phyloP scores from a whole-genome alignment of 2,797 vertebrate species.

The Tinamus major region DNA sequence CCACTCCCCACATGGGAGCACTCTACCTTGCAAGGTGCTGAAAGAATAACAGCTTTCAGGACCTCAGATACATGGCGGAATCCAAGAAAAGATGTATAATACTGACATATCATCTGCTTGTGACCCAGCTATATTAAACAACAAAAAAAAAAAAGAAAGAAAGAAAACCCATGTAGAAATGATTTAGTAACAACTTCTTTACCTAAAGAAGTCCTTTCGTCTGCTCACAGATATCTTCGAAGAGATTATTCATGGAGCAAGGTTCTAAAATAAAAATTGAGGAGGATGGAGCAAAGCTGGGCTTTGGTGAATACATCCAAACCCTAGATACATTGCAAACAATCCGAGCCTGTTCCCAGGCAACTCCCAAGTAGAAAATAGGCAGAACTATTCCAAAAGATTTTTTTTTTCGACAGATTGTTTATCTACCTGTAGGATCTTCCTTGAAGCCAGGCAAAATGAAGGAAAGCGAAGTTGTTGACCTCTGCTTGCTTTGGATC shows the following conservation, averaged over 20 bases:
- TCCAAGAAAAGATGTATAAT: neutral
- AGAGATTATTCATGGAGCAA: conserved; percentile 74
- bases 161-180: neutral
- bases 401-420: conserved; percentile 19
- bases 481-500: conserved; percentile 27
- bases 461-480: neutral
- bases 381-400: conserved; percentile 11
- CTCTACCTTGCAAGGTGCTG: neutral
- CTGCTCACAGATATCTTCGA: conserved; percentile 49
- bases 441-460: conserved; percentile 31
- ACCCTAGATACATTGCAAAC: conserved; percentile 65
- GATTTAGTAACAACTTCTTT: conserved; percentile 33
- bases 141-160: neutral
- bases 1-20: neutral
- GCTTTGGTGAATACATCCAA: conserved; percentile 69
- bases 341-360: conserved; percentile 69
- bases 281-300: conserved; percentile 72
- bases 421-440: conserved; percentile 54
- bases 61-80: neutral
- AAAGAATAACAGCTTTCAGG: neutral
- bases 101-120: neutral
- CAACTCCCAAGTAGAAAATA: conserved; percentile 73
- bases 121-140: conserved; percentile 16
- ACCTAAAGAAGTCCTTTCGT: conserved; percentile 66
- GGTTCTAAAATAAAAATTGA: conserved; percentile 77